Evolutionary conservation across 2,888 invertebrate genomes (phyloP).

Genomic region (Plagodis dolabraria): DNA sequence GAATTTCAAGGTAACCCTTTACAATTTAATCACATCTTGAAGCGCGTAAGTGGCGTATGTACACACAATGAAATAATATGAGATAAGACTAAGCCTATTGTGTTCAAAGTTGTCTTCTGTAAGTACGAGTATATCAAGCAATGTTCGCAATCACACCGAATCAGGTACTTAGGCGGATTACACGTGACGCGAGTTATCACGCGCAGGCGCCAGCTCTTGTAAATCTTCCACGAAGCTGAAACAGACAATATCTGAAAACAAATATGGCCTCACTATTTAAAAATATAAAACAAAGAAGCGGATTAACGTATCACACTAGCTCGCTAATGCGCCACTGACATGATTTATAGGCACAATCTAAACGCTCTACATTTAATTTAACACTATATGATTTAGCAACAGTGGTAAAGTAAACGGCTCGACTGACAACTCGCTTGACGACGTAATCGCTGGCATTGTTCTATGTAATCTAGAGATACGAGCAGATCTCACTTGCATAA

Average conservation of each 20-base stretch:
- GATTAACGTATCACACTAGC: conserved; percentile 80
- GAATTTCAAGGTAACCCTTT: conserved; percentile 50
- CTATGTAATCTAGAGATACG: conserved; percentile 78
- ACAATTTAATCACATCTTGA: conserved; percentile 52
- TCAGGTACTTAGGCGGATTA: conserved; percentile 80
- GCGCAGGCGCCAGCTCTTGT: conserved; percentile 77
- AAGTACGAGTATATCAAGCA: conserved; percentile 58
- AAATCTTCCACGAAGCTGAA: conserved; percentile 78
- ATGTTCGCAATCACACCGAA: conserved; percentile 81
- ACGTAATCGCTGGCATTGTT: conserved; percentile 80
- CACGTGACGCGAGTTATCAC: conserved; percentile 78
- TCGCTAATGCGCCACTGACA: conserved; percentile 76
- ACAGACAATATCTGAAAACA: conserved; percentile 80
- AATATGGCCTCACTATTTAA: conserved; percentile 83
- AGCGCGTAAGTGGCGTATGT: conserved; percentile 58
- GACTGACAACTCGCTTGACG: conserved; percentile 76
- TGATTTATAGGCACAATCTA: conserved; percentile 77
- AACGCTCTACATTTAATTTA: conserved; percentile 69
- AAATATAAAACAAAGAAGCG: conserved; percentile 82
- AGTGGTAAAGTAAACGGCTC: conserved; percentile 53
- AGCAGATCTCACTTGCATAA: conserved; percentile 80
- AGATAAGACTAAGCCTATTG: conserved; percentile 79
- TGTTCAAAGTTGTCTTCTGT: conserved; percentile 72
- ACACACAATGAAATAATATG: conserved; percentile 64
- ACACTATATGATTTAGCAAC: conserved; percentile 80